Evolutionary conservation across 2,888 invertebrate genomes (phyloP), one percentile per base, ranked within the genome.

Genomic region (Lithosia quadra): DNA sequence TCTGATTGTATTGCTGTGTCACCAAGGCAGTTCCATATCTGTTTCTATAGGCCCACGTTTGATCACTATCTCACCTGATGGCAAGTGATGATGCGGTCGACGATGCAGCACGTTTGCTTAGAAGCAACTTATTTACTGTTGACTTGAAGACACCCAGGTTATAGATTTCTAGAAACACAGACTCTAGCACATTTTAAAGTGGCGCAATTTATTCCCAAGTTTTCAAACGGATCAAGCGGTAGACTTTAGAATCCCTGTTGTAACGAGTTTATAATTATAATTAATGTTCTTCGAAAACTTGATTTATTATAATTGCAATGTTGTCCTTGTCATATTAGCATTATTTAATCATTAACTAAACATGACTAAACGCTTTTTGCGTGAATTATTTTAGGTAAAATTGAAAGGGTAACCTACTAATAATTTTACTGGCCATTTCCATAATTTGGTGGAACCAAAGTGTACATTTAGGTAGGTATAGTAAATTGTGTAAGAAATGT

Each of bases 201-300:
- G 49, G 8, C 49, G 49, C n/a, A 49, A n/a, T 49, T n/a, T 15
- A 18, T n/a, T n/a, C 15, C n/a, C 8, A 49, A n/a, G n/a, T n/a
- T n/a, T n/a, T n/a, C n/a, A n/a, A n/a, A n/a, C n/a, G n/a, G n/a
- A 49, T 49, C 7, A 43, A 43, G 18, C 18, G 43, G 43, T 43
- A 43, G 18, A 43, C 43, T 18, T 49, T 49, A 49, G 0, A 49
- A 49, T 49, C 8, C 49, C 49, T n/a, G 49, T 49, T 49, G n/a
- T 49, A 49, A 49, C n/a, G 49, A 49, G 49, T 49, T 49, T 49
- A 49, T 49, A 49, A 49, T n/a, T n/a, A 49, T n/a, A 49, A 49
- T 49, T 49, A 49, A 49, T 49, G 49, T 49, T n/a, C 49, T 49
- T 9, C 1, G 9, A n/a, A n/a, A 49, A 49, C 49, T 49, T 49